phyloP scores from a whole-genome alignment of 2,797 vertebrate species.

The Rhabdophis nuchalis region DNA sequence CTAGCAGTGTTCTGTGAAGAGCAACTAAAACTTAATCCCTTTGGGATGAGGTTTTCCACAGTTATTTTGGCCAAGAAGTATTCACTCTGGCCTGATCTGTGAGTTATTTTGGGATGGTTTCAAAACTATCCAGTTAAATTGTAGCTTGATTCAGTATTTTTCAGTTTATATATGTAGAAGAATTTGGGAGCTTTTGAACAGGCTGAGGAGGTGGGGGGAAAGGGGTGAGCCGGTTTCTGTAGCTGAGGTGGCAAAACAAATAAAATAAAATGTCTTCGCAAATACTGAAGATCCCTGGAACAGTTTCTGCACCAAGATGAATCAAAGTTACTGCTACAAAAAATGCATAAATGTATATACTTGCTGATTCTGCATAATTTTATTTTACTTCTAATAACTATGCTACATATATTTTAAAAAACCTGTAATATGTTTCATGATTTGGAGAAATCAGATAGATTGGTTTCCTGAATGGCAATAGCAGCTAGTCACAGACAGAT shows the following conservation, averaged over 20 bases:
- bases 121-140: constrained; percentile 9
- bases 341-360: not conserved
- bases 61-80: constrained; percentile 2
- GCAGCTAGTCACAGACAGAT: not conserved
- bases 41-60: not conserved
- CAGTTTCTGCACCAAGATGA: not conserved
- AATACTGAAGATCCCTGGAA: not conserved
- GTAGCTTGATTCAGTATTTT: constrained; percentile 3
- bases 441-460: not conserved
- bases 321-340: not conserved
- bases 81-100: constrained; percentile 36
- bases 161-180: constrained; percentile 7
- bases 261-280: not conserved
- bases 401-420: not conserved
- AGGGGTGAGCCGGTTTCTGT: constrained; percentile 33
- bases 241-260: constrained; percentile 41
- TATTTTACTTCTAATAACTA: not conserved
- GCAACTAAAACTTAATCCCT: not conserved
- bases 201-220: fast-evolving
- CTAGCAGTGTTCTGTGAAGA: not conserved
- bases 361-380: not conserved
- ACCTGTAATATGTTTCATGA: not conserved
- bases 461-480: not conserved
- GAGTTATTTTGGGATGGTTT: constrained; percentile 29
- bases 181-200: not conserved